Evolutionary conservation across 1,140 invertebrate species (phyloP).

Genomic region (Drosophila tani): DNA sequence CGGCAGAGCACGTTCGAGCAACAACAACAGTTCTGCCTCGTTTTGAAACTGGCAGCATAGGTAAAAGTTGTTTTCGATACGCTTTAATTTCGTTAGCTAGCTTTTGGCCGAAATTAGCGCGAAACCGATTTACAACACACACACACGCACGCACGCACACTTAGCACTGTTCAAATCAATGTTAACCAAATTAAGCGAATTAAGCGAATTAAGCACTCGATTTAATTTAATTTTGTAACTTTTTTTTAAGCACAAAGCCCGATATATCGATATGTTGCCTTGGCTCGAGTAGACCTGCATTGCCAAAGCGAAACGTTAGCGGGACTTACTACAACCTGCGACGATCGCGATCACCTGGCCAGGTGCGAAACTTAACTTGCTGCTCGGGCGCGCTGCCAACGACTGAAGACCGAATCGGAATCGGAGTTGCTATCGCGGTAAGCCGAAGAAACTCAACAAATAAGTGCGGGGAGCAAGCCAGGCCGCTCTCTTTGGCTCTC

Average conservation of each 20-base stretch:
- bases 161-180: constrained; percentile 42
- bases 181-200: constrained; percentile 28
- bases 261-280: constrained; percentile 14
- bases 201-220: constrained; percentile 15
- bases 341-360: constrained; percentile 42
- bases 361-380: constrained; percentile 59
- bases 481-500: constrained; percentile 10
- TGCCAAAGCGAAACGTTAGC: constrained; percentile 47
- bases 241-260: constrained; percentile 39
- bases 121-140: constrained; percentile 33
- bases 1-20: constrained; percentile 24
- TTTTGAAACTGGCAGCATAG: constrained; percentile 59
- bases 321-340: constrained; percentile 44
- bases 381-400: constrained; percentile 56
- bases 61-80: constrained; percentile 80
- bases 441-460: constrained; percentile 22
- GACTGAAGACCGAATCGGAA: constrained; percentile 61
- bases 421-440: constrained; percentile 34
- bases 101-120: constrained; percentile 60
- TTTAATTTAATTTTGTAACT: constrained; percentile 57
- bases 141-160: constrained; percentile 1
- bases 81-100: constrained; percentile 49
- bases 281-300: constrained; percentile 31
- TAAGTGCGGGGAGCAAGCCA: not conserved
- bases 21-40: constrained; percentile 60